phyloP scores from a whole-genome alignment of 2,888 invertebrate species.

The Himalopsyche tibetana region DNA sequence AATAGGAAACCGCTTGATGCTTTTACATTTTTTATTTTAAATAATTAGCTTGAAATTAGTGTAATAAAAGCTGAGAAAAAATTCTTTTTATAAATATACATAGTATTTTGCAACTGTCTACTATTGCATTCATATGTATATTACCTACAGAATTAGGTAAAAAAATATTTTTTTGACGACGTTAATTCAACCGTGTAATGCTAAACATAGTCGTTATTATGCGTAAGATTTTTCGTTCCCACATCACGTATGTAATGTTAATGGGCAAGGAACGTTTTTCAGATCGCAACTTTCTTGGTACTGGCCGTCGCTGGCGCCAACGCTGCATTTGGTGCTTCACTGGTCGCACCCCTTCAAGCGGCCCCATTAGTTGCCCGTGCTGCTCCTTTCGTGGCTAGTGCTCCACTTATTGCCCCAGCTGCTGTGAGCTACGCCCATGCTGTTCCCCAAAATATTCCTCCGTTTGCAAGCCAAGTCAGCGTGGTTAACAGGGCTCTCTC shows the following conservation, averaged over 20 bases:
- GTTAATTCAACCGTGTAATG: too few species aligned
- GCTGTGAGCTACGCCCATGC: slow-evolving; percentile 63
- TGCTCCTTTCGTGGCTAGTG: slow-evolving; percentile 55
- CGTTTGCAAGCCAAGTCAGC: slow-evolving; percentile 79
- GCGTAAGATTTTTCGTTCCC: too few species aligned
- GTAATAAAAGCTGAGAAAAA: not conserved
- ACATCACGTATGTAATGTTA: too few species aligned
- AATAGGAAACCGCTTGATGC: too few species aligned
- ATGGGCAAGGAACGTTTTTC: slow-evolving; percentile 65
- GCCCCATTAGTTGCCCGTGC: not conserved
- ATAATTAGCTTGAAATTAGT: too few species aligned
- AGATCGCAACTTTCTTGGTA: slow-evolving; percentile 65
- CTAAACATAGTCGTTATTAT: too few species aligned
- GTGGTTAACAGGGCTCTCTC: slow-evolving; percentile 72
- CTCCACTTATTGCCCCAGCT: slow-evolving; percentile 66
- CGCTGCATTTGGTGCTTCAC: slow-evolving; percentile 65
- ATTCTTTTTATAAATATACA: too few species aligned
- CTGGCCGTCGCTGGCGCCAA: slow-evolving; percentile 66
- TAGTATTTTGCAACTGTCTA: too few species aligned
- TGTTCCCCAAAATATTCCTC: slow-evolving; percentile 75
- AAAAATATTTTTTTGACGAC: too few species aligned
- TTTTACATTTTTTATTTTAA: too few species aligned
- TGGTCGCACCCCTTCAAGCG: not conserved
- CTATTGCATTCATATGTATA: too few species aligned
- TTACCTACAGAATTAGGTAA: too few species aligned